Conservation (phyloP, 1,140 invertebrate genomes). For the Nylanderia fulva region DNA sequence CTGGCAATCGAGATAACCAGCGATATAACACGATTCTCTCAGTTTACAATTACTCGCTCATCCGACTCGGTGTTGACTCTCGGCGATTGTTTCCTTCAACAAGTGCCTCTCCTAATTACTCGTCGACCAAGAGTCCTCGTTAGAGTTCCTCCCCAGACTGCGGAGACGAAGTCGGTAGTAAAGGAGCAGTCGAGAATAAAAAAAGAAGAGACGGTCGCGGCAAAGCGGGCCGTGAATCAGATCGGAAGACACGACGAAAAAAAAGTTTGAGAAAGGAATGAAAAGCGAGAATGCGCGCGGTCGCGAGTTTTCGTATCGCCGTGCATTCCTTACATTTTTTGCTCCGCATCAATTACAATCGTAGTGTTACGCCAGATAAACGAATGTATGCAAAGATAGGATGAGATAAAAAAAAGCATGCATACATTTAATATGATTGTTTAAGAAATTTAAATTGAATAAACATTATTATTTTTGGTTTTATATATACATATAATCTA, state of each 20-base stretch:
- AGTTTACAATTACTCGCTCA: conserved; percentile 69
- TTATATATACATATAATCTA: no score
- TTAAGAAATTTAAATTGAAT: no score
- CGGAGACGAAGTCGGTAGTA: conserved; percentile 44
- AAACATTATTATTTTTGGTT: neutral
- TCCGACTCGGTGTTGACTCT: conserved; percentile 64
- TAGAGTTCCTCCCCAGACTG: conserved; percentile 58
- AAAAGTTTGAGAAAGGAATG: conserved; percentile 39
- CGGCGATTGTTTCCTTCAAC: conserved; percentile 74
- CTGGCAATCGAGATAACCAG: conserved; percentile 54
- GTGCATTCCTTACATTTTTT: conserved; percentile 42
- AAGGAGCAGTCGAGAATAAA: conserved; percentile 71
- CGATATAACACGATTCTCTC: conserved; percentile 62
- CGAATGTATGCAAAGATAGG: neutral
- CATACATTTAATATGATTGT: neutral
- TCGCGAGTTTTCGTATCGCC: conserved; percentile 30
- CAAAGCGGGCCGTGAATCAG: conserved; percentile 61
- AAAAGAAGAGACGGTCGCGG: neutral
- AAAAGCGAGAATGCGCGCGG: conserved; percentile 55
- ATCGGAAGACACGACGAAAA: conserved; percentile 58
- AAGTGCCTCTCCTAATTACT: conserved; percentile 73
- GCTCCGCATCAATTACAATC: conserved; percentile 39
- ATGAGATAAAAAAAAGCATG: neutral
- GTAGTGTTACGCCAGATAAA: neutral
- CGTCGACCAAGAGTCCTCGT: conserved; percentile 58